Percentiles rank a stretch among this genome's conserved stretches.
Evolutionary conservation across 2,888 invertebrate genomes (phyloP).

Genomic region (Himalopsyche japonica): DNA sequence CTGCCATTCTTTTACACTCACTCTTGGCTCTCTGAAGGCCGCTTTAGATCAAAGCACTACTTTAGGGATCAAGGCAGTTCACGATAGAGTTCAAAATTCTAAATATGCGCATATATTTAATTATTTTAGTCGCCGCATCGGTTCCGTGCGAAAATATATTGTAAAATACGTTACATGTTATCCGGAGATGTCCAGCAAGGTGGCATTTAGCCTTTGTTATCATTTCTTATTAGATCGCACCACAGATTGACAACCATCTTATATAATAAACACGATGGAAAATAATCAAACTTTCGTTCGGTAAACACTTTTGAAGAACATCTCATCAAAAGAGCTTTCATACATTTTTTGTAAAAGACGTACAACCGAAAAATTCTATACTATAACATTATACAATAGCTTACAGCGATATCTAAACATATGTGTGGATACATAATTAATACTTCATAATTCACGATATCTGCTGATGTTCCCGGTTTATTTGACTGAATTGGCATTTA

Average conservation of each 20-base stretch:
- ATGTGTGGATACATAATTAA: too few species aligned
- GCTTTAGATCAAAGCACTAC: constrained; percentile 28
- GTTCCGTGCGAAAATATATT: constrained; percentile 21
- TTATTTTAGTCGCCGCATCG: background rate
- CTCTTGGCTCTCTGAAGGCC: constrained; percentile 12
- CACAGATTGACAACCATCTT: background rate
- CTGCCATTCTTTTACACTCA: background rate
- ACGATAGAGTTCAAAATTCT: constrained; percentile 6
- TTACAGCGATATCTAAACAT: too few species aligned
- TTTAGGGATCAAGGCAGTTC: constrained; percentile 29
- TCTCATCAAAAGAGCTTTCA: too few species aligned
- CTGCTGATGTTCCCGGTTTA: too few species aligned
- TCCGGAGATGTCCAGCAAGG: background rate
- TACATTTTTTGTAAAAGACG: too few species aligned
- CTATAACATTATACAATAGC: too few species aligned
- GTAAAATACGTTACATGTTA: background rate
- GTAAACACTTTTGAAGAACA: too few species aligned
- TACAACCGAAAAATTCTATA: too few species aligned
- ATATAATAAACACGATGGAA: too few species aligned
- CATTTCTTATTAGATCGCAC: background rate
- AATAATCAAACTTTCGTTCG: too few species aligned
- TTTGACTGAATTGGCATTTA: too few species aligned
- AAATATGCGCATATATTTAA: constrained; percentile 26
- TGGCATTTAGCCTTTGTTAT: background rate
- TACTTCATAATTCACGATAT: too few species aligned